Evolutionary conservation across 1,140 invertebrate species (phyloP), one percentile per base, ranked within the genome.

Genomic region (Drosophila ficusphila): DNA sequence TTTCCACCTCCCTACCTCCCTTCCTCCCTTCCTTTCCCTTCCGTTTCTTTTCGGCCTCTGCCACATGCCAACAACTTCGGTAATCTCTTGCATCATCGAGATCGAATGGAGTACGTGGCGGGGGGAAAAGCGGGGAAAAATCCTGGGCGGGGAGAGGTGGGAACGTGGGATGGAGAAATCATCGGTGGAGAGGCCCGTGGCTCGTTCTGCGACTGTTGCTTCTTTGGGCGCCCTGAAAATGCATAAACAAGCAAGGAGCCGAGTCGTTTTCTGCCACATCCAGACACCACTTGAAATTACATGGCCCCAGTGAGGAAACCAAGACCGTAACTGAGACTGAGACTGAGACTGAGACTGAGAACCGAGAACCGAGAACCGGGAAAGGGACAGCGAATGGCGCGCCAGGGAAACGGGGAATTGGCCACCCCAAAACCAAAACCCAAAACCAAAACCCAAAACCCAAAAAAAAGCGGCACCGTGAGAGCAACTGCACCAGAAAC

Each of bases 41-140:
- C 31, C 48, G 42, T 21, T 53, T 14, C 52, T 38, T 60, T 67
- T 39, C 29, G 14, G 19, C 18, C 39, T 19, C 31, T 47, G 60
- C 64, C 79, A 67, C 79, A 76, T 85, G 79, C 56, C 76, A 76
- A 54, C 81, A 79, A 79, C 71, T 86, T 73, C n/a, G 81, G 81
- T 81, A 85, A 86, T 81, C 81, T 81, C 88, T 86, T 74, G 81
- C 81, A 86, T 86, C 81, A 85, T 86, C 81, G 81, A 82, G 61
- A 86, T 57, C 62, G 71, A 76, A 85, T 77, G 68, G 74, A 86
- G 68, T 86, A 86, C 76, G 79, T 85, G 81, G 72, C 41, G 33
- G 57, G 9, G 16, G 16, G 8, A 19, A 42, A 12, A 12, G 19
- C 39, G n/a, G 5, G 2, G 6, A 7, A 8, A 9, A 23, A 44